Percentiles rank a stretch among this genome's conserved stretches.
Conservation (phyloP, 2,888 invertebrate genomes). For the Hydriomena furcata region DNA sequence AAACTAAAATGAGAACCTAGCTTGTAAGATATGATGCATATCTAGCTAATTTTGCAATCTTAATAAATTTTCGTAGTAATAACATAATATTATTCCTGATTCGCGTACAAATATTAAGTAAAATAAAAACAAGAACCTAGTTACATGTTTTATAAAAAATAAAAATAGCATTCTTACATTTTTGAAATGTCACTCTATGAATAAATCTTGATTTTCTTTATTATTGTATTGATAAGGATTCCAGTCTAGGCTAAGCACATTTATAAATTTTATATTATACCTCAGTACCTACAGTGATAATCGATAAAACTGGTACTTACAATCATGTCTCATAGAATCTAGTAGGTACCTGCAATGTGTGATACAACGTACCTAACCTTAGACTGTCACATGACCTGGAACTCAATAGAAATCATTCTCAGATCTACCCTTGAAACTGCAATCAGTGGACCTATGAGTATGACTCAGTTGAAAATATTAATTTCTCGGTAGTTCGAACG, state of each 20-base stretch:
- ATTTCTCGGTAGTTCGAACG: conserved; percentile 21
- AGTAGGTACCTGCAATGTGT: conserved; percentile 14
- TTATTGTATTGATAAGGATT: background rate
- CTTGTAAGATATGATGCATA: too few species aligned
- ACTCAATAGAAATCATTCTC: conserved; percentile 49
- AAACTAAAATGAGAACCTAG: too few species aligned
- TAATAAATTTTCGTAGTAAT: too few species aligned
- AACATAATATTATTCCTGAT: too few species aligned
- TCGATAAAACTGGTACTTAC: conserved; percentile 20
- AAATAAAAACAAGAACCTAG: too few species aligned
- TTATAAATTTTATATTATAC: too few species aligned
- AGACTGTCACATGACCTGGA: conserved; percentile 39
- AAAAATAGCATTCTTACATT: too few species aligned
- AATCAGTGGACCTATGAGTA: conserved; percentile 25
- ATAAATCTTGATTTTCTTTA: too few species aligned
- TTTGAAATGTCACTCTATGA: too few species aligned
- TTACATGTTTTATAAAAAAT: too few species aligned
- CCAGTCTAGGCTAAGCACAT: background rate
- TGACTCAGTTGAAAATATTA: conserved; percentile 39
- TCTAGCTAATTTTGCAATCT: too few species aligned
- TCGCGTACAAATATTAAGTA: too few species aligned
- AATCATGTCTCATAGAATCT: conserved; percentile 19
- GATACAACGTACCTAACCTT: conserved; percentile 27
- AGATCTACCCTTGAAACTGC: conserved; percentile 48
- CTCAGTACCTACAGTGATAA: conserved; percentile 6